A percentile compares a stretch with the other conserved stretches of the same genome.
These are phyloP conservation scores for Cepaea nemoralis DNA, from an alignment of 1,140 invertebrate genomes.

Conservation along the genomic window DNA sequence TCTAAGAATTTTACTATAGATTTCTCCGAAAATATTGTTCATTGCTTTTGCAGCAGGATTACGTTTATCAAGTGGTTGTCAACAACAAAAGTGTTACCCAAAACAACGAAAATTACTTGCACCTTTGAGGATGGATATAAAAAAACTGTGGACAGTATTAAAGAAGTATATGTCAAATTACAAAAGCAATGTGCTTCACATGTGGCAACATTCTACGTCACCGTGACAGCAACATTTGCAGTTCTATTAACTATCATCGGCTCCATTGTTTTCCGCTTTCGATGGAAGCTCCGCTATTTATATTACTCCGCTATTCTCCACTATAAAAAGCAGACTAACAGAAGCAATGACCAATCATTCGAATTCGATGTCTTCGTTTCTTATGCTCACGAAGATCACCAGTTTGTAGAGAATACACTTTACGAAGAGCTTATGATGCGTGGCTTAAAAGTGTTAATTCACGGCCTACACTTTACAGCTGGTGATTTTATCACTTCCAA, in stretches of 20 bases:
- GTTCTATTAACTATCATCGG: background rate
- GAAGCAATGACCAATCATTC: conserved; percentile 30
- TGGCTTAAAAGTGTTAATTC: conserved; percentile 50
- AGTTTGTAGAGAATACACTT: conserved; percentile 44
- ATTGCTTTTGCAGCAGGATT: conserved; percentile 6
- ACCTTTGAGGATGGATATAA: background rate
- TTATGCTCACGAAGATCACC: conserved; percentile 45
- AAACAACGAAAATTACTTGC: background rate
- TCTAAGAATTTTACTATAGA: background rate
- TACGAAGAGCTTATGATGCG: conserved; percentile 42
- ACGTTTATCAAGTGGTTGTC: background rate
- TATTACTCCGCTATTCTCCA: conserved; percentile 41
- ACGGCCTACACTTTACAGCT: conserved; percentile 58
- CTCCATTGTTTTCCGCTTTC: conserved; percentile 32
- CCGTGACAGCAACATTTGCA: background rate
- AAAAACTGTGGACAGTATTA: background rate
- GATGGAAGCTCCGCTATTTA: conserved; percentile 46
- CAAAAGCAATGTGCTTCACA: background rate
- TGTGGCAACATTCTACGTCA: background rate
- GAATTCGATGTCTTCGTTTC: conserved; percentile 55
- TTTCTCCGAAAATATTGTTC: background rate
- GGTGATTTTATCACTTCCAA: conserved; percentile 74
- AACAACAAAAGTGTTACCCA: too few relatives aligned
- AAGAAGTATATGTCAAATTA: background rate
- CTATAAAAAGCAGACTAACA: background rate